A percentile compares a stretch with the other conserved stretches of the same genome.
These are phyloP conservation scores for Volucella inanis DNA, from an alignment of 2,888 invertebrate genomes.

Conservation along the genomic window DNA sequence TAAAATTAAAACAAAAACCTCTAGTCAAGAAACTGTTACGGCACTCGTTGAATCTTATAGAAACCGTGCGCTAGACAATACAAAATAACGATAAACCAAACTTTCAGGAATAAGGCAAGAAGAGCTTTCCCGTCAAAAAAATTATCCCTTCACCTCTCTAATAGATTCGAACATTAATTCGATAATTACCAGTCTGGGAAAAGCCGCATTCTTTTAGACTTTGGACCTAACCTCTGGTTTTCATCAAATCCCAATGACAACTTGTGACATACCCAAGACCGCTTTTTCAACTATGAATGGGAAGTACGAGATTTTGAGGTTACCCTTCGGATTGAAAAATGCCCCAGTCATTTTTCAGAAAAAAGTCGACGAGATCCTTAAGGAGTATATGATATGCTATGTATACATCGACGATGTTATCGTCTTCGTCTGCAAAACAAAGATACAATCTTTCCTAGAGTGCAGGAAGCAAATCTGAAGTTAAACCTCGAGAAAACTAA, in stretches of 20 bases:
- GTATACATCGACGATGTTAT: slow-evolving; percentile 72
- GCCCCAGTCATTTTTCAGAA: slow-evolving; percentile 44
- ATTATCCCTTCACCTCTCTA: too few relatives aligned
- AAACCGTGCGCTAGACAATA: too few relatives aligned
- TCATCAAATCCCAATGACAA: slow-evolving; percentile 34
- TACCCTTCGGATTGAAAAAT: slow-evolving; percentile 50
- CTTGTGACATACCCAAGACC: slow-evolving; percentile 41
- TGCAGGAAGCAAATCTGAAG: slow-evolving; percentile 32
- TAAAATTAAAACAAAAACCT: too few relatives aligned
- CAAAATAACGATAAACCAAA: too few relatives aligned
- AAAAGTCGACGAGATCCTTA: slow-evolving; percentile 24
- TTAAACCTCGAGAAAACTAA: slow-evolving; percentile 58
- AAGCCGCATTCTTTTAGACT: too few relatives aligned
- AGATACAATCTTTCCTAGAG: slow-evolving; percentile 35
- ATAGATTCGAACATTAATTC: too few relatives aligned
- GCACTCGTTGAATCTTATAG: too few relatives aligned
- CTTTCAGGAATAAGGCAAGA: too few relatives aligned
- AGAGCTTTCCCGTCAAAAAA: too few relatives aligned
- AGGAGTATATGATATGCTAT: slow-evolving; percentile 42
- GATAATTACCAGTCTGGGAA: too few relatives aligned
- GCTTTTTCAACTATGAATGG: slow-evolving; percentile 65
- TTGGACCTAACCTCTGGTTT: too few relatives aligned
- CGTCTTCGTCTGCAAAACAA: slow-evolving; percentile 52
- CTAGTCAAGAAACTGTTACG: too few relatives aligned
- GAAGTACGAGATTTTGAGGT: slow-evolving; percentile 52